A percentile compares a stretch with the other conserved stretches of the same genome.
phyloP scores from a whole-genome alignment of 2,888 invertebrate genomes.

The Polydrusus tereticollis region DNA sequence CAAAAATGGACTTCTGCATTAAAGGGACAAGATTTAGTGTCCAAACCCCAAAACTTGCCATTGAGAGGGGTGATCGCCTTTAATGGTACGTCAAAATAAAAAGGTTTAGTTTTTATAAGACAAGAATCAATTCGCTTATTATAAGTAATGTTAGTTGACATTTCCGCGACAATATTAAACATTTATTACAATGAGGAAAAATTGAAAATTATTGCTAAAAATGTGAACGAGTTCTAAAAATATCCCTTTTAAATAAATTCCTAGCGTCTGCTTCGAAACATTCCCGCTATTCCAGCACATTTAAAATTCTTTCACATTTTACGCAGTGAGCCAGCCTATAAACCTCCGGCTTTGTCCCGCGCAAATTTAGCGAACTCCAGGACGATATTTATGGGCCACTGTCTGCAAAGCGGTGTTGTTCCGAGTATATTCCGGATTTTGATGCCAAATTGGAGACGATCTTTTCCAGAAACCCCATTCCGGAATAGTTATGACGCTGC shows the following conservation, averaged over 20 bases:
- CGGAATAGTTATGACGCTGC: constrained; percentile 65
- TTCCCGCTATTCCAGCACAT: constrained; percentile 31
- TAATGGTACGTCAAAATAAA: too few species aligned
- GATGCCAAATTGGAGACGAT: constrained; percentile 68
- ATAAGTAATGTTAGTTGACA: too few species aligned
- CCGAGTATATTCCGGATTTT: constrained; percentile 64
- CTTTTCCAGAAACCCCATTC: constrained; percentile 66
- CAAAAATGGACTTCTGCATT: too few species aligned
- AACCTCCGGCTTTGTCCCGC: constrained; percentile 34
- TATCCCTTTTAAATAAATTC: background rate
- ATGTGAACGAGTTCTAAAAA: too few species aligned
- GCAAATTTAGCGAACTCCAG: constrained; percentile 35
- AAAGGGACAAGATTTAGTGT: too few species aligned
- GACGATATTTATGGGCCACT: constrained; percentile 58
- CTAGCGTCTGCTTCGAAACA: constrained; percentile 7
- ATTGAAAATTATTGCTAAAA: too few species aligned
- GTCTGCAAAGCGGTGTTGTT: constrained; percentile 60
- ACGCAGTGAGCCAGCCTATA: constrained; percentile 40
- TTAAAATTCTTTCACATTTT: constrained; percentile 41
- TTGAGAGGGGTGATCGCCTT: too few species aligned
- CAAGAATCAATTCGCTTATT: too few species aligned
- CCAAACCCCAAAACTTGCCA: too few species aligned
- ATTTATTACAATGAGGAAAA: too few species aligned
- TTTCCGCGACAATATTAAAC: too few species aligned
- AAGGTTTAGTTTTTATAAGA: too few species aligned